Conservation (phyloP, 2,113 vertebrate genomes). For the Sander lucioperca region DNA sequence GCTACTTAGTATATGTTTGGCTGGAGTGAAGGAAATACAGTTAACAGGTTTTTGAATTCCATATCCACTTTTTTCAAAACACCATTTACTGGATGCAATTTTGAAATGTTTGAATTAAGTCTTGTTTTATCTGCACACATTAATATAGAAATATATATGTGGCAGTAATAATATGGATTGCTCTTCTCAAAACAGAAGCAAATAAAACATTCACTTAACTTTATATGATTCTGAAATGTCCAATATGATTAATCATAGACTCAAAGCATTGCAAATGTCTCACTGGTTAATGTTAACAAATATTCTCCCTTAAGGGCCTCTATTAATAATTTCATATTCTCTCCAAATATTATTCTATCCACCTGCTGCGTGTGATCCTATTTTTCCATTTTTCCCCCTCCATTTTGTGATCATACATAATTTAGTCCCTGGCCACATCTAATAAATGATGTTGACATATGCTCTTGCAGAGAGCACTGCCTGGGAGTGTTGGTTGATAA, state of each 20-base stretch:
- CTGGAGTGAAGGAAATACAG: slow-evolving; percentile 65
- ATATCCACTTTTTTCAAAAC: slow-evolving; percentile 28
- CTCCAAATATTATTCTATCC: slow-evolving; percentile 86
- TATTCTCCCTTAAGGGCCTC: slow-evolving; percentile 84
- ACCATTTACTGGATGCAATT: slow-evolving; percentile 41
- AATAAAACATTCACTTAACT: slow-evolving; percentile 78
- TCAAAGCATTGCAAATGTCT: slow-evolving; percentile 81
- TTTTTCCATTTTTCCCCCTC: slow-evolving; percentile 57
- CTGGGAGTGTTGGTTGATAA: slow-evolving; percentile 86
- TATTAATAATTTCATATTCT: slow-evolving; percentile 88
- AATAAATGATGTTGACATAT: slow-evolving; percentile 91
- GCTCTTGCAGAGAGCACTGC: slow-evolving; percentile 85
- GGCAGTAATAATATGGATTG: slow-evolving; percentile 38
- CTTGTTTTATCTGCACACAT: slow-evolving; percentile 21
- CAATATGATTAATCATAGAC: slow-evolving; percentile 85
- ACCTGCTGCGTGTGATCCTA: slow-evolving; percentile 84
- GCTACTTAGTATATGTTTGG: slow-evolving; percentile 86
- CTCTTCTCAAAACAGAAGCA: slow-evolving; percentile 40
- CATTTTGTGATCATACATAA: slow-evolving; percentile 88
- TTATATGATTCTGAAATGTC: slow-evolving; percentile 79
- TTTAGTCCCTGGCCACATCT: slow-evolving; percentile 89
- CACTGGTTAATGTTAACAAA: slow-evolving; percentile 86
- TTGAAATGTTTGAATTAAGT: slow-evolving; percentile 34
- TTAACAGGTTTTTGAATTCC: slow-evolving; percentile 65
- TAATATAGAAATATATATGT: slow-evolving; percentile 42